Evolutionary conservation across 2,797 vertebrate species (phyloP).

Genomic region (Craterocephalus amniculus): DNA sequence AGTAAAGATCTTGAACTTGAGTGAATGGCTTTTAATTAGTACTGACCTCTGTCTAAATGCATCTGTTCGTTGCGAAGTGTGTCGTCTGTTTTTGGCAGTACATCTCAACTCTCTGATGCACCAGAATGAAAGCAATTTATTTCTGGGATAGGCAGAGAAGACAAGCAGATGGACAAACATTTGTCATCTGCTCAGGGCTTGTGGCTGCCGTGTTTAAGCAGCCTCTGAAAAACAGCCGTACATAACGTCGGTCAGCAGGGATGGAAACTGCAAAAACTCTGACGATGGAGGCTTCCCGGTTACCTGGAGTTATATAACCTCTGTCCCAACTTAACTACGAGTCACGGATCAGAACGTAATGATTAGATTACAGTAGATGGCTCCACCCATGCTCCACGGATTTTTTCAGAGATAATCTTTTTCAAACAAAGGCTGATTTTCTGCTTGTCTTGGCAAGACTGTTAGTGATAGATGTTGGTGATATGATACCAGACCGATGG

Average conservation of each 20-base stretch:
- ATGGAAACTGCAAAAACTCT: background rate
- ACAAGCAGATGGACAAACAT: constrained; percentile 41
- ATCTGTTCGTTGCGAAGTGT: background rate
- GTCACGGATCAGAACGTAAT: background rate
- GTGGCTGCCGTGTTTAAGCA: fast-evolving
- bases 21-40: background rate
- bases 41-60: background rate
- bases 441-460: constrained; percentile 18
- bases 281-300: fast-evolving
- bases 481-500: background rate
- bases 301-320: background rate
- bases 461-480: background rate
- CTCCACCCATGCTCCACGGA: background rate
- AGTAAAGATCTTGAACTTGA: background rate
- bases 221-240: background rate
- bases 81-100: constrained; percentile 7
- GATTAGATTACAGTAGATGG: background rate
- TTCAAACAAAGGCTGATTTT: background rate
- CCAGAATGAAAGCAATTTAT: constrained; percentile 18
- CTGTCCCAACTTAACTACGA: background rate
- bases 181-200: constrained; percentile 11
- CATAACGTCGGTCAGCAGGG: background rate
- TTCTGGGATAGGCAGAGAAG: background rate
- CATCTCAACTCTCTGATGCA: background rate
- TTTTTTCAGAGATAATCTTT: background rate